These are phyloP conservation scores for Otocyon megalotis DNA, from an alignment of 2,113 vertebrate species.

Conservation along the genomic window DNA sequence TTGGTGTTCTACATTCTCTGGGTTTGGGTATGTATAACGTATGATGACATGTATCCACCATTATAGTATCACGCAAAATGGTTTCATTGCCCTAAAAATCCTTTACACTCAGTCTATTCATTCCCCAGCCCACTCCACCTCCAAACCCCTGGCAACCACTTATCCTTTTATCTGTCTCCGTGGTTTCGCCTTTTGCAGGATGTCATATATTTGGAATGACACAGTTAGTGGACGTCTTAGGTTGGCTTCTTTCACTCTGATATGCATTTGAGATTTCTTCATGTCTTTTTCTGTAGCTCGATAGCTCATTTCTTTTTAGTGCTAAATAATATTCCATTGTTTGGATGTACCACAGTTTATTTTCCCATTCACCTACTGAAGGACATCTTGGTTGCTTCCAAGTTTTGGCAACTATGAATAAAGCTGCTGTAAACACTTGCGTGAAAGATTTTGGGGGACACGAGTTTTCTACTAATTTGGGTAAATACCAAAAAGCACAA, in stretches of 20 bases:
- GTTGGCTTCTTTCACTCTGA: background rate
- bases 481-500: background rate
- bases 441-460: background rate
- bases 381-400: background rate
- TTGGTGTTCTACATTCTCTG: background rate
- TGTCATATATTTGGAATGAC: background rate
- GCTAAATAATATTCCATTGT: background rate
- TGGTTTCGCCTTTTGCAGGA: background rate
- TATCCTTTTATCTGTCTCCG: background rate
- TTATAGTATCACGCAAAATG: background rate
- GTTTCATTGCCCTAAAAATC: background rate
- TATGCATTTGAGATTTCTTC: background rate
- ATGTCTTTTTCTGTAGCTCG: background rate
- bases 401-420: background rate
- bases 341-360: background rate
- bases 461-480: background rate
- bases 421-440: background rate
- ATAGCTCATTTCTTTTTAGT: background rate
- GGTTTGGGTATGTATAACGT: background rate
- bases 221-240: background rate
- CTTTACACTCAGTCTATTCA: background rate
- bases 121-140: background rate
- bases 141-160: background rate
- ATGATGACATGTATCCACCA: background rate
- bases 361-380: background rate